Percentiles rank a stretch among this genome's conserved stretches.
Conservation (phyloP, 2,113 vertebrate species). For the Phaethon lepturus region DNA sequence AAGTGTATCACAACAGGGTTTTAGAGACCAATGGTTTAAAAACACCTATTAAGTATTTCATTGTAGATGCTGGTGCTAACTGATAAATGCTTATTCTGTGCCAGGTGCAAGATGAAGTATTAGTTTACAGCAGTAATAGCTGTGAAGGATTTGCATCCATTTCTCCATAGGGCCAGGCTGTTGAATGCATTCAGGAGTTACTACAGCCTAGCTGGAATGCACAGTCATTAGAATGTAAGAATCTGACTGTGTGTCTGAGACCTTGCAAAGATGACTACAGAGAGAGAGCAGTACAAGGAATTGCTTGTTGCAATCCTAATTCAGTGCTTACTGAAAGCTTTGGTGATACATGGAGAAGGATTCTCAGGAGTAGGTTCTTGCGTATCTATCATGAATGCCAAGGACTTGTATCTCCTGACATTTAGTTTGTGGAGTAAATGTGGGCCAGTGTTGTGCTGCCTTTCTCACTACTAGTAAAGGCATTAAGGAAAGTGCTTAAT, state of each 20-base stretch:
- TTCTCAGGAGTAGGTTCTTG: neutral
- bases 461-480: neutral
- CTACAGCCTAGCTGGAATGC: neutral
- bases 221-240: neutral
- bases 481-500: too few species aligned
- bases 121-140: neutral
- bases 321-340: neutral
- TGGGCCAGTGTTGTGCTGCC: neutral
- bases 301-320: neutral
- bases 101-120: neutral
- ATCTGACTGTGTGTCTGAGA: neutral
- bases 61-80: neutral
- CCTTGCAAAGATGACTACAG: neutral
- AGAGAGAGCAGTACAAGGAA: neutral
- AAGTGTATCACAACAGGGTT: neutral
- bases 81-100: neutral
- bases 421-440: neutral
- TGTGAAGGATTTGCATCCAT: neutral
- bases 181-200: neutral
- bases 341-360: neutral
- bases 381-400: neutral
- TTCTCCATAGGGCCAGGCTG: neutral
- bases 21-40: neutral
- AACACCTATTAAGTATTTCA: neutral
- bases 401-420: rapidly evolving